These are phyloP conservation scores for Neodontobutis hainanensis DNA, from an alignment of 2,113 vertebrate genomes.

Conservation along the genomic window DNA sequence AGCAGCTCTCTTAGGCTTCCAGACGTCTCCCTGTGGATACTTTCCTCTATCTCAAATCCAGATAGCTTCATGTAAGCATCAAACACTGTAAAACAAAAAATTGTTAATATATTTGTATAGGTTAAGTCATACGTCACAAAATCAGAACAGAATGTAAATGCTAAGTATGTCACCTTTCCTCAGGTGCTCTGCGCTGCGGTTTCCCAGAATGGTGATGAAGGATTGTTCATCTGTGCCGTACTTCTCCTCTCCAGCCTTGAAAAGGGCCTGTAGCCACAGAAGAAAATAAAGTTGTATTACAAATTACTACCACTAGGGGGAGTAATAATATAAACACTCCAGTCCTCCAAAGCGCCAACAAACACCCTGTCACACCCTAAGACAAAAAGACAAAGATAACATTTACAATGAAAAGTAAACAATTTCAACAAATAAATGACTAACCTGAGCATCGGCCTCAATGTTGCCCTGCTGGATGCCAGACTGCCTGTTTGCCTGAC, in stretches of 20 bases:
- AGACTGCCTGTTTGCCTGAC: conserved; percentile 86
- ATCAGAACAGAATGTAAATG: conserved; percentile 71
- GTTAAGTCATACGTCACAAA: not conserved
- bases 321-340: not conserved
- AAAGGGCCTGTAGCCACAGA: conserved; percentile 80
- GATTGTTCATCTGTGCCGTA: conserved; percentile 93
- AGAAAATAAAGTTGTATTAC: not conserved
- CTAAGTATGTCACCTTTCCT: conserved; percentile 76
- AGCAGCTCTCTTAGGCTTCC: conserved; percentile 86
- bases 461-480: conserved; percentile 81
- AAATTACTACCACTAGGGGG: not conserved
- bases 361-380: conserved; percentile 35
- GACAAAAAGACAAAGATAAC: conserved; percentile 32
- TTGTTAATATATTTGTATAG: not conserved
- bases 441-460: conserved; percentile 91
- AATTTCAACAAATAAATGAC: conserved; percentile 25
- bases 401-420: conserved; percentile 23
- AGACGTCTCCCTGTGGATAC: conserved; percentile 91
- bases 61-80: conserved; percentile 92
- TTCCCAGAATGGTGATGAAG: conserved; percentile 94
- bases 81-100: conserved; percentile 82
- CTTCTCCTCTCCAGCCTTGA: conserved; percentile 92
- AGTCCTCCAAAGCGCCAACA: not conserved
- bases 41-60: conserved; percentile 94
- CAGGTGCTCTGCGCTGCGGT: conserved; percentile 87